Evolutionary conservation across 2,888 invertebrate species (phyloP), one percentile per base, ranked within the genome.

Genomic region (Schrankia costaestrigalis): DNA sequence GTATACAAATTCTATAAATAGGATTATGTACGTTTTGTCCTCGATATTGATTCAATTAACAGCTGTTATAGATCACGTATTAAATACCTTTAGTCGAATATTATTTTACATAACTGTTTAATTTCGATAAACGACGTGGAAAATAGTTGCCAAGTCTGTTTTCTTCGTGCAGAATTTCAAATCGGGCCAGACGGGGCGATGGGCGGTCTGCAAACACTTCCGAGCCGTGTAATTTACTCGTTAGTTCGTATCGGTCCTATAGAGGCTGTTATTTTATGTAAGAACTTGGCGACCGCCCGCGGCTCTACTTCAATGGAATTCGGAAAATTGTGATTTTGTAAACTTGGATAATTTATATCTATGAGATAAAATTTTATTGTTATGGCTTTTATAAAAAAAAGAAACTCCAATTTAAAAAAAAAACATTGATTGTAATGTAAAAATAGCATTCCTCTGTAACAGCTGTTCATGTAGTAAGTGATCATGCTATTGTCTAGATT

Each of bases 131-230:
- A 7, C 11, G 34, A 34, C 43, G 49, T 47, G 41, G 46, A 54
- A 57, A 54, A 56, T 56, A 61, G 55, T 45, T 50, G 18, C 35
- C 34, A 41, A 30, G 14, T 23, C 43, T 45, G 49, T 57, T 63
- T 60, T 54, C 47, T 48, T 56, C 47, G 51, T 49, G 42, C 52
- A 52, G 58, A 69, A 63, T 68, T 64, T 54, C 56, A 59, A 65
- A 67, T 62, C 60, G 57, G 64, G 52, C 53, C 61, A 68, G 57
- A 62, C 56, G 59, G 42, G 49, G 58, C 66, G 56, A 62, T 67
- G 71, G 73, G 76, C 73, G 72, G 71, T 69, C 64, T 56, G 68
- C 74, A 76, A 78, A 78, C 76, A 78, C 77, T 78, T 68, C 63
- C 63, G 56, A 69, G 65, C 65, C 62, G 52, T 76, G 77, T 76